Base-by-base conservation (phyloP, 1,140 invertebrate species). In the Pseudomyrmex pallidus region DNA sequence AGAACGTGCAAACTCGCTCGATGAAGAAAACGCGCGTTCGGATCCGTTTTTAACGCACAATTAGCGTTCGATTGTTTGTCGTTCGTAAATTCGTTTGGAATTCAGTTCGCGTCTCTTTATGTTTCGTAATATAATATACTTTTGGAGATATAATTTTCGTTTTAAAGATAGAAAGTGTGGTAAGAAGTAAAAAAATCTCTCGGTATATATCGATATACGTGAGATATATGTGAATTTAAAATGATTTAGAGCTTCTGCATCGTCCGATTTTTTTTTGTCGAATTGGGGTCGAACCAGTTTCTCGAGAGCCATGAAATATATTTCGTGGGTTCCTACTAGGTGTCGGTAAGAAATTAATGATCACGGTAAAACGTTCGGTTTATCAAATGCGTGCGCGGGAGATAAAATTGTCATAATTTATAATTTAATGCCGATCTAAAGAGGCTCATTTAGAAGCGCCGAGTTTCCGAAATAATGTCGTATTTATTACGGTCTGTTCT, bases 401-500 rank as follows among this genome's bases (percentile, higher is more conserved):
- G 88, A 92, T 85, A 90, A 91, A 89, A 92, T 91, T 91, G 92
- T 91, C 91, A 92, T 93, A 93, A 93, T 93, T 93, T 92, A 93
- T 92, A 92, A 93, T 93, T 93, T 92, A 93, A 93, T 93, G 92
- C 93, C 89, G 87, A 87, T 63, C 89, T 93, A 88, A 88, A 85
- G 90, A 93, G 90, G 90, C 74, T 91, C 85, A 93, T 93, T 93
- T 93, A 91, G 89, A 89, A 87, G 82, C 85, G 89, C 88, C 90
- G 82, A 87, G 86, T 93, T 91, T 92, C 90, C 85, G 73, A 91
- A 92, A 91, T 87, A 87, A 85, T 87, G 84, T 86, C 84, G 89
- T 92, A 92, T 92, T 93, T 93, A 93, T 93, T 92, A 87, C 89
- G 73, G 90, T 83, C 82, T 87, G 89, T 90, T 90, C 90, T 66